Percentiles rank a stretch among this genome's conserved stretches.
Conservation (phyloP, 2,888 invertebrate species). For the Globia sparganii region DNA sequence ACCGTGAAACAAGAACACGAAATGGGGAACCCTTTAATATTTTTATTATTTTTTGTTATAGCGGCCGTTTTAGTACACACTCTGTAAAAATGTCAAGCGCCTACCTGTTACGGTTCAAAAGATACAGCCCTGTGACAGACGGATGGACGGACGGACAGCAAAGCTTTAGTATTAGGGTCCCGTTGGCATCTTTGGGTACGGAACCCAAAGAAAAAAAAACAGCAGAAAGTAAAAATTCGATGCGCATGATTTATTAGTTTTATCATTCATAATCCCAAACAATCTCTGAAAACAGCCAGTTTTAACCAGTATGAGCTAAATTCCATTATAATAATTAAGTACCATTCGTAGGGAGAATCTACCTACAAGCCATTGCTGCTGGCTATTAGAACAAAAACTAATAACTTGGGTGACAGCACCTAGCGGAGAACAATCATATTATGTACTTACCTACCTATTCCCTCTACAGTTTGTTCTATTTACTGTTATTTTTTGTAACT, state of each 20-base stretch:
- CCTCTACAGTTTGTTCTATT: not conserved
- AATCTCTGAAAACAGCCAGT: slow-evolving; percentile 14
- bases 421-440: not conserved
- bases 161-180: not conserved
- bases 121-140: not conserved
- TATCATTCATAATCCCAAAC: slow-evolving; percentile 6
- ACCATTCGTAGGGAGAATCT: not conserved
- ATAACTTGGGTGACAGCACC: not conserved
- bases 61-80: not conserved
- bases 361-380: slow-evolving; percentile 24
- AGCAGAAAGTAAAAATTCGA: not conserved
- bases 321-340: slow-evolving; percentile 36
- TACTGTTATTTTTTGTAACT: not conserved
- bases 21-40: not conserved
- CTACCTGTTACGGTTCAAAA: not conserved
- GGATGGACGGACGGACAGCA: not conserved
- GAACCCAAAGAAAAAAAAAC: not conserved
- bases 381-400: slow-evolving; percentile 34
- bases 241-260: not conserved
- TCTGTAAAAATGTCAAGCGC: not conserved
- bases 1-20: not conserved
- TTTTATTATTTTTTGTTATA: not conserved
- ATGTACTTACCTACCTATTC: not conserved
- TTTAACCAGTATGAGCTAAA: slow-evolving; percentile 48
- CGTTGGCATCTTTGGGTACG: not conserved